Evolutionary conservation across 2,113 vertebrate genomes (phyloP).

Genomic region (Hemibagrus wyckioides): DNA sequence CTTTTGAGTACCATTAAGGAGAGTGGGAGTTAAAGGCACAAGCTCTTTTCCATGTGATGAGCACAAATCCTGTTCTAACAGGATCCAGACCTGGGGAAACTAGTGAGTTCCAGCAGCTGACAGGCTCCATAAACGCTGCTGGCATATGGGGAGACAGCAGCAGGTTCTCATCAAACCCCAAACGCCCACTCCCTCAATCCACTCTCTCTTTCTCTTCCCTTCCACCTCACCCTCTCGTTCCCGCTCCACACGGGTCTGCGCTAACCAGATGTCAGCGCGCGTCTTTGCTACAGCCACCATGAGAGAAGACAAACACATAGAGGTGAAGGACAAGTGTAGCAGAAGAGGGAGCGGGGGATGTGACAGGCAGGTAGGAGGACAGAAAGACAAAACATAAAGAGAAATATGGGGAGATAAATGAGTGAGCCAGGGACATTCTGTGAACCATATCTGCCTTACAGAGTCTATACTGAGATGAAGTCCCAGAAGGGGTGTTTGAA

Average conservation of each 20-base stretch:
- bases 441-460: conserved; percentile 3
- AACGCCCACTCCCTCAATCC: conserved; percentile 13
- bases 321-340: not conserved
- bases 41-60: conserved; percentile 77
- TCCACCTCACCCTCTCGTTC: not conserved
- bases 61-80: conserved; percentile 77
- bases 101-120: conserved; percentile 71
- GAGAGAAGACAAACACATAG: conserved; percentile 16
- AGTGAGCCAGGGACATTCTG: conserved; percentile 10
- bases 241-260: conserved; percentile 16
- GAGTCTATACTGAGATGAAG: conserved; percentile 16
- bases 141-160: conserved; percentile 57
- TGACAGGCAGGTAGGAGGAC: conserved; percentile 9
- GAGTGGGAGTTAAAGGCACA: conserved; percentile 69
- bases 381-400: not conserved
- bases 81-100: conserved; percentile 65
- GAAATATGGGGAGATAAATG: not conserved
- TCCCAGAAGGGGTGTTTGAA: conserved; percentile 19
- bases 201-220: conserved; percentile 24
- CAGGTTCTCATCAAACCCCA: conserved; percentile 64
- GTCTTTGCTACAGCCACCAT: conserved; percentile 30
- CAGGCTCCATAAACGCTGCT: conserved; percentile 75
- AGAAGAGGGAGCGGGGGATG: not conserved
- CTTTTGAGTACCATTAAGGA: conserved; percentile 65
- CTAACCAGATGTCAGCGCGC: conserved; percentile 46